Percentiles rank a stretch among this genome's conserved stretches.
phyloP scores from a whole-genome alignment of 2,113 vertebrate species.

The Plecotus auritus region DNA sequence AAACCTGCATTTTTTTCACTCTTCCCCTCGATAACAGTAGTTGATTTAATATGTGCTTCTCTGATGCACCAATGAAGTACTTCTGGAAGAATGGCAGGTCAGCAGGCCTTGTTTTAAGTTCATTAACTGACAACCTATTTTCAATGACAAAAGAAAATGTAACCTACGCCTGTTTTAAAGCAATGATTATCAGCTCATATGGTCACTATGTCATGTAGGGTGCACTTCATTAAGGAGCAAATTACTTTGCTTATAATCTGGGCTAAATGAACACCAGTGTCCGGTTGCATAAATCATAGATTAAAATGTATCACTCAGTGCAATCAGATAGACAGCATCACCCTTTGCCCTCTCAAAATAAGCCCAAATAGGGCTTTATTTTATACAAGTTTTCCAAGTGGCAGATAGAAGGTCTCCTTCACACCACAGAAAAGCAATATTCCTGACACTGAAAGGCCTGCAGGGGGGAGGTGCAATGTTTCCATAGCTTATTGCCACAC shows the following conservation, averaged over 20 bases:
- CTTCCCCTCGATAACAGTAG: slow-evolving; percentile 31
- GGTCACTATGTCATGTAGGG: slow-evolving; percentile 75
- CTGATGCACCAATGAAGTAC: slow-evolving; percentile 10
- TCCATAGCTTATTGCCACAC: background rate
- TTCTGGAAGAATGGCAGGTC: slow-evolving; percentile 48
- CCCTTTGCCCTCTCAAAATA: slow-evolving; percentile 68
- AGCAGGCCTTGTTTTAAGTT: slow-evolving; percentile 63
- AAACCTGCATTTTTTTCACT: background rate
- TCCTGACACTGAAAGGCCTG: slow-evolving; percentile 31
- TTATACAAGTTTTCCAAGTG: slow-evolving; percentile 27
- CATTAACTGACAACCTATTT: slow-evolving; percentile 75
- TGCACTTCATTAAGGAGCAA: slow-evolving; percentile 79
- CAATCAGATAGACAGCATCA: slow-evolving; percentile 57
- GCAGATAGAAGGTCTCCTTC: slow-evolving; percentile 32
- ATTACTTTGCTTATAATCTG: slow-evolving; percentile 77
- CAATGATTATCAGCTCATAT: slow-evolving; percentile 72
- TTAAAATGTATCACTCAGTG: slow-evolving; percentile 72
- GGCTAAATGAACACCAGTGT: slow-evolving; percentile 78
- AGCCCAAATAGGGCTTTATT: slow-evolving; percentile 65
- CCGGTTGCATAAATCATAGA: slow-evolving; percentile 76
- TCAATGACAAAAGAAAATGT: slow-evolving; percentile 78
- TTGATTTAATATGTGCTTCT: slow-evolving; percentile 38
- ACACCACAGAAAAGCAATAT: slow-evolving; percentile 32
- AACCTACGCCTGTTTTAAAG: slow-evolving; percentile 71
- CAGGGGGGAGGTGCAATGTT: slow-evolving; percentile 25